Percentiles rank a stretch among this genome's conserved stretches.
Evolutionary conservation across 2,888 invertebrate genomes (phyloP).

Genomic region (Ichneumon xanthorius): DNA sequence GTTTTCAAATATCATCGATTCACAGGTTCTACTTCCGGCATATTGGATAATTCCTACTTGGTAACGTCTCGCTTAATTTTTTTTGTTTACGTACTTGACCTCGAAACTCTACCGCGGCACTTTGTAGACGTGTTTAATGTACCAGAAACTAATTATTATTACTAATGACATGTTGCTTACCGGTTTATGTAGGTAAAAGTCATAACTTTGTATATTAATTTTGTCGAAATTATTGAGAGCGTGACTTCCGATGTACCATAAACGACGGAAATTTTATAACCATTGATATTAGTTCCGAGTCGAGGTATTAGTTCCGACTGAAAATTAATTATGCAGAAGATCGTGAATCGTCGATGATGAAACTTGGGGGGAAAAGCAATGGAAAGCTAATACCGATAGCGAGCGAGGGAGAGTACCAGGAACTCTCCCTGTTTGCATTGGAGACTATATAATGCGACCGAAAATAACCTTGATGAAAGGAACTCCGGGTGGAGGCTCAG

Average conservation of each 20-base stretch:
- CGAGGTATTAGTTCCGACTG: background rate
- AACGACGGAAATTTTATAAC: background rate
- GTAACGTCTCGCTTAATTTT: no score
- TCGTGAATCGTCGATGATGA: conserved; percentile 24
- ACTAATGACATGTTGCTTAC: no score
- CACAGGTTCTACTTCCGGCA: no score
- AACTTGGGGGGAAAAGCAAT: conserved; percentile 32
- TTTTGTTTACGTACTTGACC: no score
- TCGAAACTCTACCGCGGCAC: no score
- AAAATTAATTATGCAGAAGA: conserved; percentile 9
- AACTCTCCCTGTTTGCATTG: conserved; percentile 43
- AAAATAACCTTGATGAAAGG: conserved; percentile 63
- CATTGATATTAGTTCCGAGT: background rate
- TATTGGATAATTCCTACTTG: no score
- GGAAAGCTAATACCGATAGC: background rate
- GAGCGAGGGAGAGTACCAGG: background rate
- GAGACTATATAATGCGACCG: conserved; percentile 51
- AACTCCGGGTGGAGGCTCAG: conserved; percentile 46
- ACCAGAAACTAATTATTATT: no score
- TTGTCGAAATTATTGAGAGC: no score
- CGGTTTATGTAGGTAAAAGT: no score
- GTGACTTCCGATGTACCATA: background rate
- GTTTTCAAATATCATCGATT: no score
- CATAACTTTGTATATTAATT: no score
- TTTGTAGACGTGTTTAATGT: no score